Conservation (phyloP, 2,113 vertebrate genomes). For the Galeopterus variegatus region DNA sequence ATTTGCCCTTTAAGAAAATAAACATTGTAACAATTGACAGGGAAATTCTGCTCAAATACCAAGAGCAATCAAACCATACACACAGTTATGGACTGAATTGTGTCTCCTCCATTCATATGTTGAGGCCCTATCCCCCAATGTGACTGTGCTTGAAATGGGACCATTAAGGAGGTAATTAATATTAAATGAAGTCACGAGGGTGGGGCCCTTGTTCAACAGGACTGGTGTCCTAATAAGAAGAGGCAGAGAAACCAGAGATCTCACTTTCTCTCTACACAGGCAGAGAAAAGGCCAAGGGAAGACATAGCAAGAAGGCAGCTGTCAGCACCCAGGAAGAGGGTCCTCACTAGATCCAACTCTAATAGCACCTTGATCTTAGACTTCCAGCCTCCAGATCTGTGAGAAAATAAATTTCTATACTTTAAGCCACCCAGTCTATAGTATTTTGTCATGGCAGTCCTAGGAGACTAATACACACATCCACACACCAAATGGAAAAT, state of each 20-base stretch:
- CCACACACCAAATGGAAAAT: not conserved
- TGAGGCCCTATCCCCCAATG: not conserved
- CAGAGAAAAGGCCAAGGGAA: not conserved
- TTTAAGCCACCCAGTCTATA: not conserved
- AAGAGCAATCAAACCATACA: not conserved
- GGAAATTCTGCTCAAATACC: not conserved
- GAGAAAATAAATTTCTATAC: not conserved
- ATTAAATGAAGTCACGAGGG: not conserved
- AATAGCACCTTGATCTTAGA: not conserved
- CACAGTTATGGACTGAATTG: not conserved
- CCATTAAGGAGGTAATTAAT: not conserved
- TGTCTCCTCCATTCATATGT: not conserved
- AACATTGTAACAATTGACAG: conserved; percentile 6
- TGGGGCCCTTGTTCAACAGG: not conserved
- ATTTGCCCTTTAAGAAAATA: conserved; percentile 59
- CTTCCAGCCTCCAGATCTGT: not conserved
- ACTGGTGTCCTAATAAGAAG: not conserved
- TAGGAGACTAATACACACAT: not conserved
- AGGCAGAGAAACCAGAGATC: not conserved
- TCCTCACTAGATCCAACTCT: not conserved
- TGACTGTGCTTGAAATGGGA: not conserved
- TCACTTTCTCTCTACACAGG: not conserved
- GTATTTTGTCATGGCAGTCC: not conserved
- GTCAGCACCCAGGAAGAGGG: not conserved
- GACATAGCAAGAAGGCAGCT: not conserved